phyloP scores from a whole-genome alignment of 1,140 invertebrate genomes.

The Bombus sibiricus region DNA sequence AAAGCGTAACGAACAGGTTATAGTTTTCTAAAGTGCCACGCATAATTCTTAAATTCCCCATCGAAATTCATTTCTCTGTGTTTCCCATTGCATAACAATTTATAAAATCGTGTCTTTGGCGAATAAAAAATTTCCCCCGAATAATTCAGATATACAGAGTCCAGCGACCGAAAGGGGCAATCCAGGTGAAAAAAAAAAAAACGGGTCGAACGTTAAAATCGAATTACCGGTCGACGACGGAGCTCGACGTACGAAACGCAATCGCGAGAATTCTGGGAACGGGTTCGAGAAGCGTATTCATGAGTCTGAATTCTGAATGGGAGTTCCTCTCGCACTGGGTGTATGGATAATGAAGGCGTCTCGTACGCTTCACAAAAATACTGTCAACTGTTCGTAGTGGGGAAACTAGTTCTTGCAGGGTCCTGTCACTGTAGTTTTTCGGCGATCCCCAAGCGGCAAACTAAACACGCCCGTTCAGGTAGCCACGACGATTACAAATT shows the following conservation, averaged over 20 bases:
- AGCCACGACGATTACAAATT: constrained; percentile 76
- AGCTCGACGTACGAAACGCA: constrained; percentile 4
- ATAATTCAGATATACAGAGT: neutral
- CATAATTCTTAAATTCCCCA: too few species aligned
- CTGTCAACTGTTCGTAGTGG: constrained; percentile 73
- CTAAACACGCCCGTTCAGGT: constrained; percentile 70
- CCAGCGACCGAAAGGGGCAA: neutral
- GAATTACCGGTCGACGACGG: constrained; percentile 29
- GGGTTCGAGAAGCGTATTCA: constrained; percentile 66
- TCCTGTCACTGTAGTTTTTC: constrained; percentile 62
- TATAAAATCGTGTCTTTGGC: neutral
- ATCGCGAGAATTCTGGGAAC: constrained; percentile 37
- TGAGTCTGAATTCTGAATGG: constrained; percentile 76
- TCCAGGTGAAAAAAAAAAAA: neutral
- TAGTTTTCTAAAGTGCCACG: too few species aligned
- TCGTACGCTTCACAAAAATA: constrained; percentile 76
- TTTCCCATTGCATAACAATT: neutral
- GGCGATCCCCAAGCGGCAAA: constrained; percentile 62
- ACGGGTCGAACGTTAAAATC: constrained; percentile 36
- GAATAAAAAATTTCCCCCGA: neutral
- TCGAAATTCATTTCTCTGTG: neutral
- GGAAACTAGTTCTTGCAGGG: constrained; percentile 71
- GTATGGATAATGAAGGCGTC: constrained; percentile 80
- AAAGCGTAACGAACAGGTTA: too few species aligned
- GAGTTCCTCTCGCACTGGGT: constrained; percentile 62